Conservation (phyloP, 2,888 invertebrate species). For the Tineola bisselliella region DNA sequence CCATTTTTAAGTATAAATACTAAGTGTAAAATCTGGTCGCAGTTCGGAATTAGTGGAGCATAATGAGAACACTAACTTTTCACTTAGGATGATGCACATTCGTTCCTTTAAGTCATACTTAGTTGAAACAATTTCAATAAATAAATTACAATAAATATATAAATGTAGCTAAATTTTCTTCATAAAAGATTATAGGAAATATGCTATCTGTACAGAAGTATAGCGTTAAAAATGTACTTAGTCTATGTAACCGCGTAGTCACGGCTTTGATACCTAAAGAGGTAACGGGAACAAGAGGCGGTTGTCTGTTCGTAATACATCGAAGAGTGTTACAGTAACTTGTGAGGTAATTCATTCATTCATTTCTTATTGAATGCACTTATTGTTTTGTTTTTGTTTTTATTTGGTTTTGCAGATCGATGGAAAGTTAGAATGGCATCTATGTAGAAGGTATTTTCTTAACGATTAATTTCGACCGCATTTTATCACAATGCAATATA, state of each 20-base stretch:
- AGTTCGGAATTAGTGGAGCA: too few relatives aligned
- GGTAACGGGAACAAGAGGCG: constrained; percentile 8
- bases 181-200: too few relatives aligned
- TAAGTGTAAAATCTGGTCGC: too few relatives aligned
- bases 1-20: too few relatives aligned
- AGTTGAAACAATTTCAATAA: too few relatives aligned
- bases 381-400: constrained; percentile 10
- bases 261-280: background rate
- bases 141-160: background rate
- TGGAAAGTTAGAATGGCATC: too few relatives aligned
- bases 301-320: background rate
- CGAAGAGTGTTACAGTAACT: background rate
- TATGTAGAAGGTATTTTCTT: too few relatives aligned
- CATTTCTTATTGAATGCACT: constrained; percentile 17
- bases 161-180: too few relatives aligned
- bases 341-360: constrained; percentile 20
- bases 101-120: too few relatives aligned
- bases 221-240: background rate
- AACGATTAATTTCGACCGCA: background rate
- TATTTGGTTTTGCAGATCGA: background rate
- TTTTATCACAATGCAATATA: background rate
- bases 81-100: too few relatives aligned
- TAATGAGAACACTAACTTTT: too few relatives aligned
- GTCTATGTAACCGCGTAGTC: background rate
- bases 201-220: background rate